Conservation (phyloP, 2,888 invertebrate genomes). For the Sceliomorpha sp. region DNA sequence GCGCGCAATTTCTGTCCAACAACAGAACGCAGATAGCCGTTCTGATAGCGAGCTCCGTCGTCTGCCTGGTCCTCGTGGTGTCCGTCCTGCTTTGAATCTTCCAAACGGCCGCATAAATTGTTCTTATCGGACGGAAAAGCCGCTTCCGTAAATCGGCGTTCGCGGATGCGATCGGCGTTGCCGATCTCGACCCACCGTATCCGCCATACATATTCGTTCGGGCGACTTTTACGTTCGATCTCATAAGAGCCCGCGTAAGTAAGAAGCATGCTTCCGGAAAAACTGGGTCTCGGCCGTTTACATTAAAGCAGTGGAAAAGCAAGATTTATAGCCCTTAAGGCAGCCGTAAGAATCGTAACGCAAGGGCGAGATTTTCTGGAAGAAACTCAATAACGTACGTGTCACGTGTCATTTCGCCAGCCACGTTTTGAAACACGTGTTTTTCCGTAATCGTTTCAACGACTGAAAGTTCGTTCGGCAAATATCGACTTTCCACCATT, state of each 20-base stretch:
- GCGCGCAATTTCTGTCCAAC: conserved; percentile 45
- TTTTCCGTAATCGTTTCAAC: no score
- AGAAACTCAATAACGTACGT: neutral
- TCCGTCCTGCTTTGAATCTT: conserved; percentile 55
- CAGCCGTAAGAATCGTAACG: conserved; percentile 8
- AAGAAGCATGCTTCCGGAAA: conserved; percentile 10
- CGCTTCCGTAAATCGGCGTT: neutral
- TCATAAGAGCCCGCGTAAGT: conserved; percentile 1
- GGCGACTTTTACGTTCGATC: neutral
- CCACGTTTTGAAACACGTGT: no score
- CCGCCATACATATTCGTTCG: neutral
- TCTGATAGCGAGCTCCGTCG: conserved; percentile 54
- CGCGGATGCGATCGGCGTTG: neutral
- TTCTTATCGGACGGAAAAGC: conserved; percentile 4
- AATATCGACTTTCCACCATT: no score
- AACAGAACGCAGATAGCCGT: conserved; percentile 58
- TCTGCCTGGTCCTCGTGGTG: conserved; percentile 53
- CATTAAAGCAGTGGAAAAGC: conserved; percentile 11
- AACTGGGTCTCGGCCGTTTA: conserved; percentile 39
- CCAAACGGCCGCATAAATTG: conserved; percentile 2
- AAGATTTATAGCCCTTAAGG: conserved; percentile 30
- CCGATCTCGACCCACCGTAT: neutral
- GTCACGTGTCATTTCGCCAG: no score
- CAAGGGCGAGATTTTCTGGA: conserved; percentile 7
- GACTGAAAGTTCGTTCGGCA: no score